Evolutionary conservation across 2,888 invertebrate species (phyloP).

Genomic region (Uloborus plumipes): DNA sequence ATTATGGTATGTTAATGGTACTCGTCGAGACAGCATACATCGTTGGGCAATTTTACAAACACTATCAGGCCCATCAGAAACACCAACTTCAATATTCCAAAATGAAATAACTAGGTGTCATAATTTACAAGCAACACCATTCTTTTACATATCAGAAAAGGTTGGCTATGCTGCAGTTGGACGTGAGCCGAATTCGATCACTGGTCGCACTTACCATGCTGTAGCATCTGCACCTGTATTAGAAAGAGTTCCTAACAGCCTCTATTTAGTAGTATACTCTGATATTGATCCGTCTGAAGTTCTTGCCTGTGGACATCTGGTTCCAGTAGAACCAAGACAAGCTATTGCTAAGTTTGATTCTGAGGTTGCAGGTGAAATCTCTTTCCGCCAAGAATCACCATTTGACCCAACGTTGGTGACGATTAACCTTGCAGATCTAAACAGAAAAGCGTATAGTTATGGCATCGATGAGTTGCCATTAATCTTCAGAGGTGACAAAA

Average conservation of each 20-base stretch:
- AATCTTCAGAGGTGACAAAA: conserved; percentile 62
- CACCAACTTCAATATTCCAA: conserved; percentile 25
- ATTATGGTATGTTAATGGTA: conserved; percentile 65
- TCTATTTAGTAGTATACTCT: conserved; percentile 87
- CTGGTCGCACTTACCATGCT: conserved; percentile 65
- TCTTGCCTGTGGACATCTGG: conserved; percentile 65
- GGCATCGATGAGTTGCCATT: conserved; percentile 67
- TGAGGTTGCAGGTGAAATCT: conserved; percentile 63
- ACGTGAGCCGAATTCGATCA: conserved; percentile 53
- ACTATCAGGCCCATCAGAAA: conserved; percentile 31
- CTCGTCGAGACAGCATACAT: conserved; percentile 63
- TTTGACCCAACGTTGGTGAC: conserved; percentile 69
- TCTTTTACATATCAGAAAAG: conserved; percentile 52
- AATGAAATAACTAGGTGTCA: conserved; percentile 64
- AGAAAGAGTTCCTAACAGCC: conserved; percentile 70
- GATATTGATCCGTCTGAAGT: conserved; percentile 75
- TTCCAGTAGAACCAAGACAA: conserved; percentile 59
- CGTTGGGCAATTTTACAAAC: conserved; percentile 64
- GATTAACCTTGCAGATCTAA: conserved; percentile 73
- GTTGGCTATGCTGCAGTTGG: conserved; percentile 58
- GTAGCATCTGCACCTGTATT: conserved; percentile 78
- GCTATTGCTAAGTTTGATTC: conserved; percentile 65
- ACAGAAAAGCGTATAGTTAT: conserved; percentile 66
- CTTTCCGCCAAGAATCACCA: conserved; percentile 66
- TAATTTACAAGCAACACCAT: conserved; percentile 56